A percentile compares a stretch with the other conserved stretches of the same genome.
phyloP scores from a whole-genome alignment of 2,113 vertebrate species.

The Pangasianodon gigas region DNA sequence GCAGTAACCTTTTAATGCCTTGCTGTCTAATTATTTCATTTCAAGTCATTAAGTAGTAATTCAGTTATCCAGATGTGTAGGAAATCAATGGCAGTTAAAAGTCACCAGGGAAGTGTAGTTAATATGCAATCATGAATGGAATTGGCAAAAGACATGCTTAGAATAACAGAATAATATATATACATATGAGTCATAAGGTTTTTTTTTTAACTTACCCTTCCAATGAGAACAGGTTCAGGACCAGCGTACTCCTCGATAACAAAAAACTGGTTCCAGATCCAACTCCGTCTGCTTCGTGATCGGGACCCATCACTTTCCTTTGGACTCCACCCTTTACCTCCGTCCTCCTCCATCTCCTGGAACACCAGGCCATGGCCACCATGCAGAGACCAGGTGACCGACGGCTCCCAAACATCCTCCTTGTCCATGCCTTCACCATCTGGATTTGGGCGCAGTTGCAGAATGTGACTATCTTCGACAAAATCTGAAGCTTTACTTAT shows the following conservation, averaged over 20 bases:
- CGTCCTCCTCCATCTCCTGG: conserved; percentile 67
- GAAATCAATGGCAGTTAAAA: conserved; percentile 67
- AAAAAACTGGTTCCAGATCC: conserved; percentile 97
- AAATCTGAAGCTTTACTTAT: conserved; percentile 61
- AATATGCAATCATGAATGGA: neutral
- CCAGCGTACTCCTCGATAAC: conserved; percentile 91
- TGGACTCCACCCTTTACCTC: conserved; percentile 35
- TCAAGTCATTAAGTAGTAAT: conserved; percentile 61
- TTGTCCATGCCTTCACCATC: conserved; percentile 42
- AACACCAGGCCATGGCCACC: conserved; percentile 69
- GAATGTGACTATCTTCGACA: conserved; percentile 70
- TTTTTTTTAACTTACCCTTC: conserved; percentile 79
- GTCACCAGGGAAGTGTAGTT: conserved; percentile 50
- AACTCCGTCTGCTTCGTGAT: conserved; percentile 84
- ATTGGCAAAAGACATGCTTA: neutral
- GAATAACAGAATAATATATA: neutral
- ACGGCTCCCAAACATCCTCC: conserved; percentile 42
- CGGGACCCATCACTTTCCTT: conserved; percentile 66
- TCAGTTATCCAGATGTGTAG: conserved; percentile 46
- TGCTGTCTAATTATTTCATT: conserved; percentile 66
- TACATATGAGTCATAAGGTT: neutral
- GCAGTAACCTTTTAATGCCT: conserved; percentile 45
- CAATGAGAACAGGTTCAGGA: conserved; percentile 90
- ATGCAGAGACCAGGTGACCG: conserved; percentile 42
- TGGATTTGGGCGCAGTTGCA: conserved; percentile 73